Evolutionary conservation across 2,888 invertebrate species (phyloP).

Genomic region (Endotricha flammealis): DNA sequence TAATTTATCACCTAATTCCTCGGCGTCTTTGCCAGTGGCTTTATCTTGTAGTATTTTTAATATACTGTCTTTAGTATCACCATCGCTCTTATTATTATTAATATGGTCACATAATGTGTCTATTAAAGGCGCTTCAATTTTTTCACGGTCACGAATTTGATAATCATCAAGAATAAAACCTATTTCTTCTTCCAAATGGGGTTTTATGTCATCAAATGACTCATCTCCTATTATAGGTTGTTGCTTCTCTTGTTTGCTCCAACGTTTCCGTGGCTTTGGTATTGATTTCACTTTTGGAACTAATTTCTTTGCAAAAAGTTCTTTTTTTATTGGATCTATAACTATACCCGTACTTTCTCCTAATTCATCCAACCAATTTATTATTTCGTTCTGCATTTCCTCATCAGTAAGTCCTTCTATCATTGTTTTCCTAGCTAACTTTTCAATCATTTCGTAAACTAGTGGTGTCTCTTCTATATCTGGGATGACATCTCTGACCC

Average conservation of each 20-base stretch:
- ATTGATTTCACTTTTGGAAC: background rate
- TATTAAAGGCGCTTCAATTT: conserved; percentile 18
- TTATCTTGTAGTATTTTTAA: conserved; percentile 17
- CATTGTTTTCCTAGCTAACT: background rate
- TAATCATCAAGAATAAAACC: conserved; percentile 16
- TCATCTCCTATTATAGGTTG: no score
- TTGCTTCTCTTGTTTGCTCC: no score
- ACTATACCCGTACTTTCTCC: conserved; percentile 1
- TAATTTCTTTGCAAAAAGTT: conserved; percentile 13
- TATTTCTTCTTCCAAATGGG: conserved; percentile 20
- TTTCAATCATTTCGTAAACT: background rate
- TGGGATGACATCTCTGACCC: background rate
- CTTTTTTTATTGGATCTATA: conserved; percentile 5
- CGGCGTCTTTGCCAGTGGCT: conserved; percentile 5
- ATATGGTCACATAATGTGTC: conserved; percentile 22
- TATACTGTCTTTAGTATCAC: conserved; percentile 15
- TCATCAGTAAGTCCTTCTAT: background rate
- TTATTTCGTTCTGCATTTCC: conserved; percentile 5
- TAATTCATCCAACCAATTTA: conserved; percentile 11
- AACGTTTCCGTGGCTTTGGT: no score
- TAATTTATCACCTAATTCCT: conserved; percentile 17
- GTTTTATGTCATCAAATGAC: no score
- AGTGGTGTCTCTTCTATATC: background rate
- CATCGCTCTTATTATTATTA: conserved; percentile 15
- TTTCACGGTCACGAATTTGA: conserved; percentile 9